A percentile compares a stretch with the other conserved stretches of the same genome.
Conservation (phyloP, 2,797 vertebrate genomes). For the Tragopan temminckii region DNA sequence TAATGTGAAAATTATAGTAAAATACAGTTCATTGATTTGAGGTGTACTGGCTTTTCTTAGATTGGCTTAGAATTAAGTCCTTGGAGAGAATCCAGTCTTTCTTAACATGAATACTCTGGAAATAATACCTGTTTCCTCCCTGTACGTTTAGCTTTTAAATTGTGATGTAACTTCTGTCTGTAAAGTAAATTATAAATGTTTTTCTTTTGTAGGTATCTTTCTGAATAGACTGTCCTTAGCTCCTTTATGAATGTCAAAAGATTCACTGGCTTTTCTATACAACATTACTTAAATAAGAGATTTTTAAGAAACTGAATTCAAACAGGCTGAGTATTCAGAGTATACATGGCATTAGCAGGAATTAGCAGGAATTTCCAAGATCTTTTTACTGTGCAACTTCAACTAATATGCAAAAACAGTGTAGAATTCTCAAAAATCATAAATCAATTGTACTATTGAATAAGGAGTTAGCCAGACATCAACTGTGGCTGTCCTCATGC, state of each 20-base stretch:
- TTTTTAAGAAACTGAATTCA: not conserved
- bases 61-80: not conserved
- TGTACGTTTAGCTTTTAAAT: not conserved
- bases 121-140: not conserved
- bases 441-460: not conserved
- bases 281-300: not conserved
- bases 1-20: not conserved
- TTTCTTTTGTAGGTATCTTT: not conserved
- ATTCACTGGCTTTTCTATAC: not conserved
- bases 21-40: not conserved
- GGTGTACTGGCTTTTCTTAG: not conserved
- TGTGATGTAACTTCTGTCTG: not conserved
- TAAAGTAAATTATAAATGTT: not conserved
- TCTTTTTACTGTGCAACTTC: not conserved
- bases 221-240: not conserved
- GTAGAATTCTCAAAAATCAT: not conserved
- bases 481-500: fast-evolving
- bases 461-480: not conserved
- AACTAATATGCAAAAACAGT: not conserved
- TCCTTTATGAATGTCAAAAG: not conserved
- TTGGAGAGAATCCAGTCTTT: not conserved
- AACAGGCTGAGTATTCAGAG: not conserved
- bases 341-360: not conserved
- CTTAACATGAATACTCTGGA: not conserved
- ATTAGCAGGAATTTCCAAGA: not conserved